phyloP scores from a whole-genome alignment of 2,888 invertebrate species.

The Tetanocera ferruginea region DNA sequence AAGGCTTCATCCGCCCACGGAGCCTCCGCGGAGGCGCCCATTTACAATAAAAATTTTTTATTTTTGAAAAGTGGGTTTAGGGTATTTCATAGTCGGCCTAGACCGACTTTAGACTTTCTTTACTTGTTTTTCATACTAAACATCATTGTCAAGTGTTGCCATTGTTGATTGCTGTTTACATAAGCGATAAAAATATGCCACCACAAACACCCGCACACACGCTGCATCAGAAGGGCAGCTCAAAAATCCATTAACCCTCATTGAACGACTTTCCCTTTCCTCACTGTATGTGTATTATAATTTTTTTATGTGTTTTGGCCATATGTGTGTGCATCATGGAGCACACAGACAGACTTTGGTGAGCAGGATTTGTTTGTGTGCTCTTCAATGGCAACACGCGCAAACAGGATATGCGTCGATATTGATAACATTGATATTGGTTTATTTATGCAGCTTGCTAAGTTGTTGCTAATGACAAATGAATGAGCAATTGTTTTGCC shows the following conservation, averaged over 20 bases:
- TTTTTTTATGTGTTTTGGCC: background rate
- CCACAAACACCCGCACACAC: conserved; percentile 38
- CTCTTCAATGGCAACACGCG: background rate
- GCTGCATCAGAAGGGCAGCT: conserved; percentile 46
- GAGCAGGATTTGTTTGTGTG: background rate
- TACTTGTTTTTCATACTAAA: conserved; percentile 20
- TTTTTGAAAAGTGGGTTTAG: no score
- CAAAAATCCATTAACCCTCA: conserved; percentile 65
- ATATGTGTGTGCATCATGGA: background rate
- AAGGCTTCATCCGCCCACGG: no score
- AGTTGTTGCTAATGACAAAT: conserved; percentile 54
- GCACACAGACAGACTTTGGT: background rate
- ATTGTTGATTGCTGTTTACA: conserved; percentile 62
- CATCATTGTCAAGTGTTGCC: conserved; percentile 60
- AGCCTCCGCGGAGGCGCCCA: no score
- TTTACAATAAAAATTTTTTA: no score
- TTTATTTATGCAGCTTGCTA: conserved; percentile 9
- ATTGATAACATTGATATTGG: conserved; percentile 24
- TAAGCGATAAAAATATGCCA: conserved; percentile 60
- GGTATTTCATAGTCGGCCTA: no score
- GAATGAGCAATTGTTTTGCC: conserved; percentile 59
- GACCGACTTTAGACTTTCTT: no score
- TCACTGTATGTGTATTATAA: background rate
- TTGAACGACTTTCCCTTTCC: conserved; percentile 15
- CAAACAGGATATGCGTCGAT: background rate